phyloP scores from a whole-genome alignment of 2,113 vertebrate species.

The Anseranas semipalmata region DNA sequence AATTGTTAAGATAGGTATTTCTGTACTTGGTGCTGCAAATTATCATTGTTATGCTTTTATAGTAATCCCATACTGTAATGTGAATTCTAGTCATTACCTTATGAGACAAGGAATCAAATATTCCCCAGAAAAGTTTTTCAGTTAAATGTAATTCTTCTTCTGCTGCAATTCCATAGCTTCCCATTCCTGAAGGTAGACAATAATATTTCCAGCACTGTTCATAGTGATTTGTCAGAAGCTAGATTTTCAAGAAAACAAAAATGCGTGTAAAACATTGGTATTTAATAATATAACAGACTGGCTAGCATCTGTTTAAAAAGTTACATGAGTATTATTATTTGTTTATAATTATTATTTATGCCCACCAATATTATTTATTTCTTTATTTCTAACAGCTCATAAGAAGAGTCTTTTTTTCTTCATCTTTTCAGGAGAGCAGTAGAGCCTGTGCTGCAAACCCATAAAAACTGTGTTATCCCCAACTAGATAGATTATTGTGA shows the following conservation, averaged over 20 bases:
- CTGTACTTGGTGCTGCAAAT: neutral
- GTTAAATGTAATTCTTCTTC: slow-evolving; percentile 96
- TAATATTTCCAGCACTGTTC: slow-evolving; percentile 99
- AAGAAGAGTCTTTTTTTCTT: neutral
- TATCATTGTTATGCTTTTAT: neutral
- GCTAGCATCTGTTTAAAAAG: neutral
- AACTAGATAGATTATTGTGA: neutral
- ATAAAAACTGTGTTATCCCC: neutral
- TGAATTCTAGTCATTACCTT: slow-evolving; percentile 81
- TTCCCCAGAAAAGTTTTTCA: slow-evolving; percentile 98
- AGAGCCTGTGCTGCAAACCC: neutral
- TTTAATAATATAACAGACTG: neutral
- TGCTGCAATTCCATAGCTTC: slow-evolving; percentile 90
- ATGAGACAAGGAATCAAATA: slow-evolving; percentile 95
- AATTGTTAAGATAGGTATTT: neutral
- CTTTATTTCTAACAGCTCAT: neutral
- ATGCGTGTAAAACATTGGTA: neutral
- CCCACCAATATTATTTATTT: neutral
- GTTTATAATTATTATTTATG: neutral
- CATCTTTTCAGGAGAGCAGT: neutral
- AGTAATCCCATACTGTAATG: neutral
- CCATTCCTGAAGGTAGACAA: slow-evolving; percentile 95
- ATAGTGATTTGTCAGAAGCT: slow-evolving; percentile 97
- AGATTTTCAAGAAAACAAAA: slow-evolving; percentile 41
- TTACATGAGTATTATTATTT: neutral